Evolutionary conservation across 2,888 invertebrate species (phyloP), one percentile per base, ranked within the genome.

Genomic region (Agrotis clavis): DNA sequence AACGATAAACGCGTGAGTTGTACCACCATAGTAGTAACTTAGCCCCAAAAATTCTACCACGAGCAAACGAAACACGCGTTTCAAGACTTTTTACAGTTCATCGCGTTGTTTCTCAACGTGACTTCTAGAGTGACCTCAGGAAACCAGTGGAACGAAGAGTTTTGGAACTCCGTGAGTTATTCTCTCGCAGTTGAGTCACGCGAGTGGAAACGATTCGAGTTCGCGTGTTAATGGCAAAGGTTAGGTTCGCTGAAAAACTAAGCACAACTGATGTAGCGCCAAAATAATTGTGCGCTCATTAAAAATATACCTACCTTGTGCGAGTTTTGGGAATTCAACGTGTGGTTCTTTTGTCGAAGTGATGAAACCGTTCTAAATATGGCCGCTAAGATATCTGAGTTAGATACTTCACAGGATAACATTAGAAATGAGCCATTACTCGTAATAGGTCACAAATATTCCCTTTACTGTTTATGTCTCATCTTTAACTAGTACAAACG

Each of bases 171-270:
- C 3, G 63, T 81, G 69, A 70, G 65, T 68, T 71, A 74, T 67
- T 71, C 50, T 65, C 67, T 60, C 68, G 59, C 50, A 21, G 48
- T 74, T 71, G 19, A 51, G 69, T 71, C 72, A 71, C 78, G 64
- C 30, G 71, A 71, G 73, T 67, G 74, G 63, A 60, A 71, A 79
- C 57, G 57, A 47, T 56, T 84, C 83, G 82, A 84, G 84, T 84
- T 84, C 11, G 76, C 72, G 68, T 79, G 74, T 74, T 84, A 80
- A 62, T 67, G 76, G 74, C 66, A 61, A 67, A 71, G 74, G 54
- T 79, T 70, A 79, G 79, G 54, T 72, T 74, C 41, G 45, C 78
- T 86, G 81, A 85, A 86, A 79, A 83, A 72, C 75, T 85, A 69
- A 78, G 82, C 74, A 70, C 61, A 78, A 71, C 65, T 75, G 74